phyloP scores from a whole-genome alignment of 1,140 invertebrate genomes.

The Rhopalosiphum padi region DNA sequence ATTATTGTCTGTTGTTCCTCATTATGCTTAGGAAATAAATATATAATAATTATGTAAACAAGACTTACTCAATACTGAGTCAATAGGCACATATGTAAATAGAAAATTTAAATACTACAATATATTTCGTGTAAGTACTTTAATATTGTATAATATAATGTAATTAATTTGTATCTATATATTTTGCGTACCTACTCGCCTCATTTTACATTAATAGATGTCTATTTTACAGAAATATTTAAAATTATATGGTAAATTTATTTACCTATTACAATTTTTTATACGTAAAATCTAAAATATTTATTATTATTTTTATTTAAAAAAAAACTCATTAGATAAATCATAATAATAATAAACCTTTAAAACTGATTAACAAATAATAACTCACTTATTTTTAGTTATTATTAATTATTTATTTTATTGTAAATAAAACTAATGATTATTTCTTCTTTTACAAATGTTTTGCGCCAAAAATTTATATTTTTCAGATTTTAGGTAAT shows the following conservation, averaged over 20 bases:
- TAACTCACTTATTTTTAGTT: not conserved
- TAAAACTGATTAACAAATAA: not conserved
- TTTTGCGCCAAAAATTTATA: not conserved
- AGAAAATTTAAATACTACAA: too few relatives aligned
- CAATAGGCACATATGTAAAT: not conserved
- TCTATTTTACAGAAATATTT: not conserved
- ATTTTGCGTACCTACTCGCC: not conserved
- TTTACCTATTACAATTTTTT: not conserved
- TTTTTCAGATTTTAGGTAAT: not conserved
- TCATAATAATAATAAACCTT: not conserved
- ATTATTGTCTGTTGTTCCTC: not conserved
- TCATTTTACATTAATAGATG: not conserved
- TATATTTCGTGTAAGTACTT: not conserved
- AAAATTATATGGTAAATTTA: not conserved
- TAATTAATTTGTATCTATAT: not conserved
- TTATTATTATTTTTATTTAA: not conserved
- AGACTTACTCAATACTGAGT: not conserved
- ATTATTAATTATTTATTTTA: not conserved
- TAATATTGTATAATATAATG: too few relatives aligned
- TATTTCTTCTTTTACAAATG: not conserved
- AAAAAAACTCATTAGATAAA: not conserved
- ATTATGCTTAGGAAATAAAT: not conserved
- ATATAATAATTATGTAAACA: not conserved
- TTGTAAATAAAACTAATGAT: not conserved
- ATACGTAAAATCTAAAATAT: not conserved